Conservation (phyloP, 2,113 vertebrate genomes). For the Chroicocephalus ridibundus region DNA sequence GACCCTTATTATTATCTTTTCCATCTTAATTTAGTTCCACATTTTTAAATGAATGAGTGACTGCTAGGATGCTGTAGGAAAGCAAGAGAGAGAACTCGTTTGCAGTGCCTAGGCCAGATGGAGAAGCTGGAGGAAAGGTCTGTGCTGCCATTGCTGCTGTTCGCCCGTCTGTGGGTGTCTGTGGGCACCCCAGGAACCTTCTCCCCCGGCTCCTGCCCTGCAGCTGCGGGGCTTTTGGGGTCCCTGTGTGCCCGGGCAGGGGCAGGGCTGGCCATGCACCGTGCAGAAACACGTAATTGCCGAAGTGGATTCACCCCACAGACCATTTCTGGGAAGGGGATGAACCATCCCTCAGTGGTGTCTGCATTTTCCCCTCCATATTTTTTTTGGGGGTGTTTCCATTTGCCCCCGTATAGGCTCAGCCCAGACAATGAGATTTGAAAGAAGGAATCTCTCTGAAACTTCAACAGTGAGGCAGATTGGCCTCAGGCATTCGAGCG, state of each 20-base stretch:
- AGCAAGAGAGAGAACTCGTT: neutral
- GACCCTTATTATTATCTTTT: neutral
- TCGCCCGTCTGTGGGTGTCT: neutral
- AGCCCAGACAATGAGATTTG: neutral
- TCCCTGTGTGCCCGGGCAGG: neutral
- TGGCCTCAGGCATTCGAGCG: neutral
- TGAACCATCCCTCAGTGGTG: neutral
- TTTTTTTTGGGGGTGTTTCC: neutral
- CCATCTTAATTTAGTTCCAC: neutral
- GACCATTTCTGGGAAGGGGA: neutral
- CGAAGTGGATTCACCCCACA: neutral
- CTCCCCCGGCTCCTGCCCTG: neutral
- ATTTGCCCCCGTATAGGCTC: neutral
- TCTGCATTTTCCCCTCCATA: neutral
- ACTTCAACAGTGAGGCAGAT: neutral
- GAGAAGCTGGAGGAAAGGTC: neutral
- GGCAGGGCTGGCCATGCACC: neutral
- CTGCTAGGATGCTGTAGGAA: neutral
- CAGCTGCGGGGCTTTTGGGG: neutral
- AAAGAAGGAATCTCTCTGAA: neutral
- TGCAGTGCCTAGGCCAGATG: neutral
- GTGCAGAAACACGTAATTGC: fast-evolving
- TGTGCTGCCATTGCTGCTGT: fast-evolving
- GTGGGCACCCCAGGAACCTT: neutral
- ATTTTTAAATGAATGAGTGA: neutral